A percentile compares a stretch with the other conserved stretches of the same genome.
Evolutionary conservation across 2,113 vertebrate species (phyloP).

Genomic region (Gnathonemus longibarbis): DNA sequence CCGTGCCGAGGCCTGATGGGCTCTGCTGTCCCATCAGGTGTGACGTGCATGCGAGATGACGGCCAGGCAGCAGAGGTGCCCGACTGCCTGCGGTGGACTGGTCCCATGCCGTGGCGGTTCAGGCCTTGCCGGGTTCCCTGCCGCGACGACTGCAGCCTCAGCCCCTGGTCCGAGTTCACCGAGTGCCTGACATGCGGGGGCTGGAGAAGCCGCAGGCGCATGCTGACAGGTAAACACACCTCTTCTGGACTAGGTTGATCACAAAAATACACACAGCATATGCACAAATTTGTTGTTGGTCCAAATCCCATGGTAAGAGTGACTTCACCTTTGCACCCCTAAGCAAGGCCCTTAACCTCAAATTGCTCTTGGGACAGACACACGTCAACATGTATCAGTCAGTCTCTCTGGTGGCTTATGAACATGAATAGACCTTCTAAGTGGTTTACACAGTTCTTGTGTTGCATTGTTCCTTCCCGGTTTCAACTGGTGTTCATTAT

Average conservation of each 20-base stretch:
- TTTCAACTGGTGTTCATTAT: no score
- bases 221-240: conserved; percentile 71
- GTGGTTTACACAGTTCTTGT: no score
- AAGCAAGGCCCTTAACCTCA: background rate
- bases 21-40: conserved; percentile 53
- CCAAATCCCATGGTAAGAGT: background rate
- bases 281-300: background rate
- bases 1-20: background rate
- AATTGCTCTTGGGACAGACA: background rate
- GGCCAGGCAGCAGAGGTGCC: conserved; percentile 55
- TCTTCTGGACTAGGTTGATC: background rate
- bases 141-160: conserved; percentile 84
- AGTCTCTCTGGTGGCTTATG: no score
- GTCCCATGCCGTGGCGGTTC: conserved; percentile 63
- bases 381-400: no score
- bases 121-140: conserved; percentile 74
- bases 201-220: conserved; percentile 62
- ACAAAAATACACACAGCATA: background rate
- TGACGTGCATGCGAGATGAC: conserved; percentile 68
- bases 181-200: conserved; percentile 72
- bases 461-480: no score
- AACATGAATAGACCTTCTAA: no score
- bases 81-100: conserved; percentile 73
- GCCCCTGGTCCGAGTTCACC: conserved; percentile 84
- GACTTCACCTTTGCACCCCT: background rate